Evolutionary conservation across 2,113 vertebrate species (phyloP), one percentile per base, ranked within the genome.

Genomic region (Menura novaehollandiae): DNA sequence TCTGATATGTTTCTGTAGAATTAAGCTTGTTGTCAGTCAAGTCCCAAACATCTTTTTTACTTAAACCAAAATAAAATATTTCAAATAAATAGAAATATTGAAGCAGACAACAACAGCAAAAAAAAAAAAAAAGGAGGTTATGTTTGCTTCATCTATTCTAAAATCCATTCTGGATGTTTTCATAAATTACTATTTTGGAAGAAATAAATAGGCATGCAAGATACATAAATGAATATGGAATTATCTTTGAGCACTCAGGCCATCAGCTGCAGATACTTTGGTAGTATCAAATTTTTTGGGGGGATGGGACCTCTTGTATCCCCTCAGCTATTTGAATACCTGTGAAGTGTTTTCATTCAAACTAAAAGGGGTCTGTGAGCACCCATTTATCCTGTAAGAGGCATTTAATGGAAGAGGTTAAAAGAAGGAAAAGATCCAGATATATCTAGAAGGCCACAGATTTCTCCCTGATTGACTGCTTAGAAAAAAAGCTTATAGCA

Each of bases 101-200:
- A 77, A 67, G 33, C 26, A 89, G 44, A 51, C 1, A 51, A 27
- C 7, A 43, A 11, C 39, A 60, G 37, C 23, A 62, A 46, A 2
- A 75, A 30, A 24, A 3, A 41, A 37, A 33, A 56, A 19, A 13
- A 1, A 5, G 9, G 10, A 41, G 1, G 5, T 7, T 41, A 1
- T 32, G 13, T 79, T 78, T 72, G 7, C 20, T 81, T 85, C 35
- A 41, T 72, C 39, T 75, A 13, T 88, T 79, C n/a, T 75, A 53
- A 93, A 91, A 85, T 43, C 1, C 22, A 37, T 79, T 88, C 43
- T 69, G 71, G 32, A 60, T 55, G 16, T 71, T 91, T 88, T 85
- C 9, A 73, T 32, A 72, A 78, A 59, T 91, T 66, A 27, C 5
- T 49, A 1, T 21, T 83, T 85, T 27, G 7, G 58, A 68, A 85